Percentiles rank a stretch among this genome's conserved stretches.
These are phyloP conservation scores for Cacoxenus indagator DNA, from an alignment of 2,888 invertebrate species.

Conservation along the genomic window DNA sequence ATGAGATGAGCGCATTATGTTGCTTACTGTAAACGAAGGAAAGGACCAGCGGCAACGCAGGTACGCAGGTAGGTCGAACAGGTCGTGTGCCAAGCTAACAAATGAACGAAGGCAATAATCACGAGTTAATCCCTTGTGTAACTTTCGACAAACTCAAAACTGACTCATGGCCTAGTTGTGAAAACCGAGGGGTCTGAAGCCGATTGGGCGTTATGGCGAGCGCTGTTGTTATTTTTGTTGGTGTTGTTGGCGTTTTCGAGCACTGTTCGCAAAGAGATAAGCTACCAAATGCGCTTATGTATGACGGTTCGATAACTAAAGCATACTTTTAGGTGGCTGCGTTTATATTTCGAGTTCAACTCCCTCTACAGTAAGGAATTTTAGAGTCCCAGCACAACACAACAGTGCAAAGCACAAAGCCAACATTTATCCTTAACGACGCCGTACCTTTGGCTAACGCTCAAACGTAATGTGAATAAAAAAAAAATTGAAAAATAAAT, in stretches of 20 bases:
- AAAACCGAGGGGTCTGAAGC: not conserved
- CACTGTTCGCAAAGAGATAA: slow-evolving; percentile 51
- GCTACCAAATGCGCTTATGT: slow-evolving; percentile 37
- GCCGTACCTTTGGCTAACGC: not conserved
- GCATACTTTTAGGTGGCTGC: no score
- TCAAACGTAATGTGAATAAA: not conserved
- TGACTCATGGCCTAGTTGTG: not conserved
- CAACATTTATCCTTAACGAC: no score
- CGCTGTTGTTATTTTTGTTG: not conserved
- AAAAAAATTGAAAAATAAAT: no score
- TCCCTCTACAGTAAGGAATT: no score
- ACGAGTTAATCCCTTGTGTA: slow-evolving; percentile 62
- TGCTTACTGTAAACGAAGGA: no score
- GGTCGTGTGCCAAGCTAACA: slow-evolving; percentile 23
- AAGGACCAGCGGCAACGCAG: not conserved
- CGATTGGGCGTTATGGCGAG: not conserved
- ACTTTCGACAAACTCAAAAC: slow-evolving; percentile 46
- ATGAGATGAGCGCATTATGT: no score
- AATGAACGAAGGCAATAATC: slow-evolving; percentile 44
- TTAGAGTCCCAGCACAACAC: no score
- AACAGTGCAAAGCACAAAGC: not conserved
- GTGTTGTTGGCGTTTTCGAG: not conserved
- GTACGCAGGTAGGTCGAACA: not conserved
- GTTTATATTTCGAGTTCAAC: no score
- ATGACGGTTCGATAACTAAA: not conserved